phyloP scores from a whole-genome alignment of 2,888 invertebrate genomes.

The Athalia rosae region DNA sequence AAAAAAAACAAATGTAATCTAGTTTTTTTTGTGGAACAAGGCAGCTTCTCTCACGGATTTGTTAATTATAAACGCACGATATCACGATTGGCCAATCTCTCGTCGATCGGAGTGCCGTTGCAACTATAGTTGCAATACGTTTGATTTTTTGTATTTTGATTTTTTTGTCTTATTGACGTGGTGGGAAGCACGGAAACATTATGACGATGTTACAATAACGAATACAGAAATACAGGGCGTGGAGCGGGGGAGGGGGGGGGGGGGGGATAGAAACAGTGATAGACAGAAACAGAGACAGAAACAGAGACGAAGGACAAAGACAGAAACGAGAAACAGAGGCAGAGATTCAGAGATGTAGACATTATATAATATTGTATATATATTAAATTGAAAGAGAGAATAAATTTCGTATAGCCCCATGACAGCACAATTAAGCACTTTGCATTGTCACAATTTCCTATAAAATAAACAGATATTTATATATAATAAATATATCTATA shows the following conservation, averaged over 20 bases:
- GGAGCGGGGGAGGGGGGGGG: neutral
- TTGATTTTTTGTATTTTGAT: constrained; percentile 33
- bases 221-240: neutral
- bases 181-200: constrained; percentile 70
- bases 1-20: neutral
- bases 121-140: neutral
- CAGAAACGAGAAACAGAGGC: neutral
- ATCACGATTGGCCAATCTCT: constrained; percentile 6
- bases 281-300: constrained; percentile 20
- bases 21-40: constrained; percentile 20
- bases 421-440: constrained; percentile 35
- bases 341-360: neutral
- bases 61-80: constrained; percentile 1
- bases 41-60: constrained; percentile 13
- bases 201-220: constrained; percentile 74
- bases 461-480: constrained; percentile 1
- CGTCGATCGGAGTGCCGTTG: constrained; percentile 24
- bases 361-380: neutral
- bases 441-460: constrained; percentile 14
- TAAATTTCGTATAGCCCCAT: constrained; percentile 21
- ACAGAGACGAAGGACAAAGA: neutral
- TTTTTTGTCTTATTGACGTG: constrained; percentile 65
- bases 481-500: neutral
- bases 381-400: constrained; percentile 2
- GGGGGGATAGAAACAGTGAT: constrained; percentile 1